Base-by-base conservation (phyloP, 2,113 vertebrate genomes). In the Nothoprocta perdicaria region DNA sequence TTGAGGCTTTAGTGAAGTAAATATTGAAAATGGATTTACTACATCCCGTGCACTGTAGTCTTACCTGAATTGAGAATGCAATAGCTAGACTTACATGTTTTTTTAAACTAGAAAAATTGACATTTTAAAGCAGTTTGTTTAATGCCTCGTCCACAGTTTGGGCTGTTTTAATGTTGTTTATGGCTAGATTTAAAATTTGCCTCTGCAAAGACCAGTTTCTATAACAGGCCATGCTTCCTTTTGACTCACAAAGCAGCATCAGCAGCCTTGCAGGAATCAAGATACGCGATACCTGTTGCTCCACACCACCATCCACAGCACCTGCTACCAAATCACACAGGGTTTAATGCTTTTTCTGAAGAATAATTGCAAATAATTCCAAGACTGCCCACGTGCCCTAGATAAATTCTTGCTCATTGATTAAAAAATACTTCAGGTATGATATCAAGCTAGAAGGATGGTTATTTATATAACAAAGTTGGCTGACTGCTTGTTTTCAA, bases 401-500 rank as follows among this genome's bases (percentile, higher is more conserved):
- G 55, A 83, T 72, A 95, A 95, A 92, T 73, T 80, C 76, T 46
- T 73, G 65, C 65, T 89, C 80, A 75, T 1, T 74, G 73, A 94
- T 89, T 80, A 88, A 83, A 80, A 92, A 86, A 86, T 75, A 91
- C 63, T 91, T 85, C 92, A 92, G 69, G 69, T 31, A 88, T 27
- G 58, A 48, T 79, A 94, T 88, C 80, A 91, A 92, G 69, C 26
- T 85, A 75, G 76, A 83, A 13, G 46, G 52, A 86, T 68, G 29
- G 62, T 80, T 89, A 88, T 78, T 78, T 50, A 76, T 27, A 63
- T 58, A 91, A 91, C 88, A 93, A 92, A 94, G 73, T 92, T 80
- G 65, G 92, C 87, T 88, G 80, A 85, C 31, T 86, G 85, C 73
- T 92, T 93, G 84, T 95, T 94, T 96, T 92, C 89, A 80, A 93